Base-by-base conservation (phyloP, 2,797 vertebrate species). In the Semotilus atromaculatus region DNA sequence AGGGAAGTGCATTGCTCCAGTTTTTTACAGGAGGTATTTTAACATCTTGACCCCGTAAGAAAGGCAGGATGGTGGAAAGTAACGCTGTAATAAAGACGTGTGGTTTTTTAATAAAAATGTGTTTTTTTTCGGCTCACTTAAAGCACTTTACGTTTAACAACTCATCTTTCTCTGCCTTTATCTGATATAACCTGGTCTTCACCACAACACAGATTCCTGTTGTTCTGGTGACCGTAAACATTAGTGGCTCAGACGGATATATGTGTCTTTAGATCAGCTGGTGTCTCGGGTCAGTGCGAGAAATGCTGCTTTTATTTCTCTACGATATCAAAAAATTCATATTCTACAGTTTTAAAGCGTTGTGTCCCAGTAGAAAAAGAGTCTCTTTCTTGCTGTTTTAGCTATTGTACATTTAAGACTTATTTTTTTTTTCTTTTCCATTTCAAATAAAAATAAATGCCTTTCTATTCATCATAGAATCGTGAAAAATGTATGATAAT, bases 81-180 rank as follows among this genome's bases (percentile, higher is more conserved):
- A 31, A 48, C 8, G 60, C 14, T 62, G 48, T 53, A 0, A 14
- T 14, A 74, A 74, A 76, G 23, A n/a, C n/a, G n/a, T n/a, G n/a
- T n/a, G n/a, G n/a, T n/a, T n/a, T n/a, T n/a, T n/a, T n/a, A n/a
- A n/a, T n/a, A n/a, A n/a, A n/a, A n/a, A n/a, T n/a, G 67, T 21
- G 51, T 74, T 26, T 74, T 48, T 26, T 29, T 0, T 82, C 36
- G 66, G 10, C 66, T 19, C 88, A 74, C 29, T 77, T 34, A 85
- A 85, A 75, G 71, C 58, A 66, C 58, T 75, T 74, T 6, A 48
- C 10, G 1, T 18, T 18, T 53, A 38, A 83, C 29, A 40, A 40
- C n/a, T 34, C 13, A 40, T 68, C 26, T 23, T 31, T 48, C 45
- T 48, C 14, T 5, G 21, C 26, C 19, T 7, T 23, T n/a, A 36